Evolutionary conservation across 2,797 vertebrate species (phyloP), one percentile per base, ranked within the genome.

Genomic region (Periophthalmus magnuspinnatus): DNA sequence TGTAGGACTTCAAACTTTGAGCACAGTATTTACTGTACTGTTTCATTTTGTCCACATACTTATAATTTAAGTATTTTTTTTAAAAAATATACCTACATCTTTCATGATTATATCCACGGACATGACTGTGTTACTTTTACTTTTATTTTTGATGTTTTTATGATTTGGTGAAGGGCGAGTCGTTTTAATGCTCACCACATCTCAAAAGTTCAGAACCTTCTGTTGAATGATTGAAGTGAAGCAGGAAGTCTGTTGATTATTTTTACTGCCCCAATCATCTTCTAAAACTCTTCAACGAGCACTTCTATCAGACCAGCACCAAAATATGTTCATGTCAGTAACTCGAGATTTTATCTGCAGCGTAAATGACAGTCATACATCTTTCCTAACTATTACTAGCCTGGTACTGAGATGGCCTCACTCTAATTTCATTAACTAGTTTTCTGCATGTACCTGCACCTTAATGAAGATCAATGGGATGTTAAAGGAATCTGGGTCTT

Each of bases 241-340:
- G 69, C 86, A 92, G 88, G 89, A 91, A 88, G 38, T 41, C 77
- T 75, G 63, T 61, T 50, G 62, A 59, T 74, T 68, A 3, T 70
- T 83, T 71, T 89, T 89, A 86, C 64, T 74, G 63, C 11, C 13
- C 38, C 38, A 75, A 74, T 74, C 84, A 71, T 81, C 78, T 76
- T 71, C 66, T 72, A 36, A 75, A 59, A 17, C 47, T 69, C 90
- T 90, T 93, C 90, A 92, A 93, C 92, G 91, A 84, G 73, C 32
- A 54, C 67, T 73, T 61, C 83, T 63, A 82, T 84, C 76, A 83
- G 72, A 75, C 58, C 13, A 57, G 45, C 45, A 58, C 68, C 66
- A 60, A 86, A 84, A 88, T 77, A 70, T 74, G 74, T 88, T 65
- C 16, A 75, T 73, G 84, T 74, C 1, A 64, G 75, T 71, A 62